Percentiles rank a stretch among this genome's conserved stretches.
phyloP scores from a whole-genome alignment of 2,888 invertebrate species.

The Eupithecia insigniata region DNA sequence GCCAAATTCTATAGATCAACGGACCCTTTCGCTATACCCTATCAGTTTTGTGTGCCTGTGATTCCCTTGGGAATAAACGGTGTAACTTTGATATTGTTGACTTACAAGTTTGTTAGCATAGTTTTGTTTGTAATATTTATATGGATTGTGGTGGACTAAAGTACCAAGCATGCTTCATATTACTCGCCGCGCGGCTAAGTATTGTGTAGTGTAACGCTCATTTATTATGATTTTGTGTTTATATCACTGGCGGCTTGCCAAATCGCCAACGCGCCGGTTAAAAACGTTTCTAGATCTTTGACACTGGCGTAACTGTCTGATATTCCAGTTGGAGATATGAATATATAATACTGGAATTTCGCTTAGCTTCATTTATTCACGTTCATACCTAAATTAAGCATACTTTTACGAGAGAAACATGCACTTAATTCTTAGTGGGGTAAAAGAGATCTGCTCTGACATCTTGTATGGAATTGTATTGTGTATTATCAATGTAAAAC shows the following conservation, averaged over 20 bases:
- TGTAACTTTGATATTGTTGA: too few relatives aligned
- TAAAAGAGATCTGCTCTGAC: not conserved
- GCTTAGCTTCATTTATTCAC: not conserved
- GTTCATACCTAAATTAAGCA: not conserved
- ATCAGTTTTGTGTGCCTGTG: too few relatives aligned
- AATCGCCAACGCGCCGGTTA: constrained; percentile 53
- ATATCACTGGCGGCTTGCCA: constrained; percentile 58
- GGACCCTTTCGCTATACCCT: too few relatives aligned
- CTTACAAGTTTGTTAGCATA: too few relatives aligned
- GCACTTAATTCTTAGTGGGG: too few relatives aligned
- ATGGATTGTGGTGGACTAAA: not conserved
- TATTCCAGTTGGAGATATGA: not conserved
- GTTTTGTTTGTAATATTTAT: not conserved
- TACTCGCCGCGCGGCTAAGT: constrained; percentile 22
- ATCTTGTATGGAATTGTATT: not conserved
- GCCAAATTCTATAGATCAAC: too few relatives aligned
- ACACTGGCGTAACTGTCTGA: constrained; percentile 11
- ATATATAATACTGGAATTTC: not conserved
- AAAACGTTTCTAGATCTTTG: constrained; percentile 37
- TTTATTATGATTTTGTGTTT: constrained; percentile 51
- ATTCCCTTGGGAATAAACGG: too few relatives aligned
- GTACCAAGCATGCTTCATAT: constrained; percentile 21
- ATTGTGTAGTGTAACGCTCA: constrained; percentile 43
- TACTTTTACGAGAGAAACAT: too few relatives aligned
- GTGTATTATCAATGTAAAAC: not conserved